Conservation (phyloP, 2,888 invertebrate genomes). For the Allophyes oxyacanthae region DNA sequence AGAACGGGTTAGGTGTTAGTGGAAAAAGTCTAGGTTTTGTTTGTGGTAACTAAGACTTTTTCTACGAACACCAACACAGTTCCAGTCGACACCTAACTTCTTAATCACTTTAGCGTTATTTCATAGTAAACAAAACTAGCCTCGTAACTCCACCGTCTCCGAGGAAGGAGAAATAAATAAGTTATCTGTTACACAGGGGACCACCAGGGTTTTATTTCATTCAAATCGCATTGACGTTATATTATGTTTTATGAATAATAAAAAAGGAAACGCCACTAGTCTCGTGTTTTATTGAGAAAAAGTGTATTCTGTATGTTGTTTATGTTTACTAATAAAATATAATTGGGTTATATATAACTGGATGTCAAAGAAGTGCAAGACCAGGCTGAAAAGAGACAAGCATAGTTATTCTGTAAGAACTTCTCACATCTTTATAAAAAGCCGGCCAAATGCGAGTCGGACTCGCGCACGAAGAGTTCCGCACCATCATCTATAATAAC, state of each 20-base stretch:
- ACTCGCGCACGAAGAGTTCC: too few relatives aligned
- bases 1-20: too few relatives aligned
- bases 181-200: slow-evolving; percentile 16
- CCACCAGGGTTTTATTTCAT: slow-evolving; percentile 33
- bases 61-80: not conserved
- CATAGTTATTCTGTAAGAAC: too few relatives aligned
- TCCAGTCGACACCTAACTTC: not conserved
- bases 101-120: slow-evolving; percentile 6
- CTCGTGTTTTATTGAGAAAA: slow-evolving; percentile 1
- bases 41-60: too few relatives aligned
- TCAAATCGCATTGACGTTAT: slow-evolving; percentile 17
- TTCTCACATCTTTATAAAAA: too few relatives aligned
- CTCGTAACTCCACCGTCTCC: slow-evolving; percentile 3
- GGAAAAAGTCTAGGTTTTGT: too few relatives aligned
- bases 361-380: too few relatives aligned
- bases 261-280: slow-evolving; percentile 1
- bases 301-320: not conserved
- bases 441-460: too few relatives aligned
- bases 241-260: slow-evolving; percentile 31
- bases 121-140: slow-evolving; percentile 7
- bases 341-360: not conserved
- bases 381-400: too few relatives aligned
- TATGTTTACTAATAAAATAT: slow-evolving; percentile 1
- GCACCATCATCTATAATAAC: too few relatives aligned
- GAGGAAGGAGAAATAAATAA: slow-evolving; percentile 24